Conservation (phyloP, 2,113 vertebrate genomes). For the Gavialis gangeticus region DNA sequence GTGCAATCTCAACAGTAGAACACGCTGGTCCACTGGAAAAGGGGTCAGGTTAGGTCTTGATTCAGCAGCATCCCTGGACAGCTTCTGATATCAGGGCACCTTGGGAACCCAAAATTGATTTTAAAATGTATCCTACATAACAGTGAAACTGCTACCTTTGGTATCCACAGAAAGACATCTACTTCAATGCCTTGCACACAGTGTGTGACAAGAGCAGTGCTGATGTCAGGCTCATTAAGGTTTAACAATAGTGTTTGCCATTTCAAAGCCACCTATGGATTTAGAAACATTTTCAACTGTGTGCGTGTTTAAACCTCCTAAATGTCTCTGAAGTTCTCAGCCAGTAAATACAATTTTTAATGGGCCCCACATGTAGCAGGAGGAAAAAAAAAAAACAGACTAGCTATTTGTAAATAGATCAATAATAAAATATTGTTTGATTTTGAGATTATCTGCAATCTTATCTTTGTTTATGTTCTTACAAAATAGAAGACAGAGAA, state of each 20-base stretch:
- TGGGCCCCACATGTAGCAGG: neutral
- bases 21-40: neutral
- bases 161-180: neutral
- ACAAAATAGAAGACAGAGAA: neutral
- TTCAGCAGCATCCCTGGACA: neutral
- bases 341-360: neutral
- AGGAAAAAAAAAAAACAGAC: rapidly evolving
- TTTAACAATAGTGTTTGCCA: neutral
- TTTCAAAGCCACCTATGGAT: neutral
- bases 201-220: neutral
- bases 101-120: neutral
- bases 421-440: neutral
- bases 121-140: constrained; percentile 3
- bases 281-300: neutral
- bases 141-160: neutral
- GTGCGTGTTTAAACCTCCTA: neutral
- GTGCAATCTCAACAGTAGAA: neutral
- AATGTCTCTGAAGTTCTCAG: neutral
- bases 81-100: neutral
- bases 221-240: neutral
- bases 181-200: neutral
- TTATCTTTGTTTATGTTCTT: neutral
- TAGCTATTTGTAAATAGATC: neutral
- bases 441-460: neutral
- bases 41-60: neutral